Evolutionary conservation across 2,888 invertebrate species (phyloP).

Genomic region (Blomia tropicalis): DNA sequence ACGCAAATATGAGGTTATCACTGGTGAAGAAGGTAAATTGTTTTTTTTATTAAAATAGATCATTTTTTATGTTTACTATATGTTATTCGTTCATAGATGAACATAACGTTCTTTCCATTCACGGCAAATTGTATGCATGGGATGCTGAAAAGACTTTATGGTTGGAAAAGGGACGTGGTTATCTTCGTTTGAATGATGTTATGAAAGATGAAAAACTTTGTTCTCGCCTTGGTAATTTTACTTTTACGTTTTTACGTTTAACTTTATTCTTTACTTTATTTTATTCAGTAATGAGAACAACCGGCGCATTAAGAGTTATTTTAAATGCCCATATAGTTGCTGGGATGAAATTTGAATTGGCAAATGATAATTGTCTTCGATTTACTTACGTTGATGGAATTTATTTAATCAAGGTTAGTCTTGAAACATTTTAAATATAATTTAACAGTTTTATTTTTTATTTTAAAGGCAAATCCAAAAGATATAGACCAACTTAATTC

Average conservation of each 20-base stretch:
- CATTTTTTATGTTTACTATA: not conserved
- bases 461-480: slow-evolving; percentile 23
- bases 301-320: slow-evolving; percentile 72
- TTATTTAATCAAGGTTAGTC: slow-evolving; percentile 23
- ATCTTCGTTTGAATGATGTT: slow-evolving; percentile 66
- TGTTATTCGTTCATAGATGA: slow-evolving; percentile 23
- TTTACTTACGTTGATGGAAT: slow-evolving; percentile 26
- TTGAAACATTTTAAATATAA: not conserved
- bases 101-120: slow-evolving; percentile 32
- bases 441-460: slow-evolving; percentile 3
- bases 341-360: slow-evolving; percentile 29
- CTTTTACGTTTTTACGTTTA: not conserved
- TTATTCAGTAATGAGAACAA: slow-evolving; percentile 58
- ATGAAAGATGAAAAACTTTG: slow-evolving; percentile 23
- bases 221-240: slow-evolving; percentile 22
- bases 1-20: slow-evolving; percentile 25
- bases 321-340: slow-evolving; percentile 64
- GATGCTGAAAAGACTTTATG: slow-evolving; percentile 52
- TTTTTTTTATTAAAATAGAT: not conserved
- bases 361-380: slow-evolving; percentile 24
- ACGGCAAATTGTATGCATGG: slow-evolving; percentile 65
- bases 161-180: slow-evolving; percentile 80
- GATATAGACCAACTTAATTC: slow-evolving; percentile 24
- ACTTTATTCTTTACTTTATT: not conserved
- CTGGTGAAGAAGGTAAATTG: slow-evolving; percentile 26